Evolutionary conservation across 1,140 invertebrate species (phyloP).

Genomic region (Aphelenchoides fujianensis): DNA sequence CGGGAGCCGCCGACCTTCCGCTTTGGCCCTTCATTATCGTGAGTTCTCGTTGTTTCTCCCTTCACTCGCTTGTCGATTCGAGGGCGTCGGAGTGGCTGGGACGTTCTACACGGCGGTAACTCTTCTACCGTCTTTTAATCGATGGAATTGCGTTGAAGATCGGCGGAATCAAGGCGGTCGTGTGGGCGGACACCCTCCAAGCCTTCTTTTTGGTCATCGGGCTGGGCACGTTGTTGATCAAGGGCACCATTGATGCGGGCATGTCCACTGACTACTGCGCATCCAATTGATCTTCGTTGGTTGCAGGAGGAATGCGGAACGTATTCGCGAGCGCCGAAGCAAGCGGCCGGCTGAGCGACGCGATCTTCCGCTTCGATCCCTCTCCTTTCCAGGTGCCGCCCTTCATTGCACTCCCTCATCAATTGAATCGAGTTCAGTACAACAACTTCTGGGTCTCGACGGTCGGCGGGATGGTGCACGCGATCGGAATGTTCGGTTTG

Average conservation of each 20-base stretch:
- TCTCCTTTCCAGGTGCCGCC: conserved; percentile 43
- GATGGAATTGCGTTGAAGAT: conserved; percentile 17
- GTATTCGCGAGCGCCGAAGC: conserved; percentile 27
- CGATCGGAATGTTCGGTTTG: conserved; percentile 50
- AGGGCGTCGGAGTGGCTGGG: not conserved
- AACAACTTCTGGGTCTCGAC: conserved; percentile 42
- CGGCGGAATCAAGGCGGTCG: conserved; percentile 55
- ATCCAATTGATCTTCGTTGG: not conserved
- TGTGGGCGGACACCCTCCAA: conserved; percentile 52
- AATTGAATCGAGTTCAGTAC: conserved; percentile 40
- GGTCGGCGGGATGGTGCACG: conserved; percentile 46
- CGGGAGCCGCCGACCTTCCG: conserved; percentile 39
- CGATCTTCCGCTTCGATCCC: conserved; percentile 37
- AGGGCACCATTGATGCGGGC: conserved; percentile 51
- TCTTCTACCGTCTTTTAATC: not conserved
- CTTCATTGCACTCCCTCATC: not conserved
- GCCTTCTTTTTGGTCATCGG: conserved; percentile 40
- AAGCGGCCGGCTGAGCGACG: conserved; percentile 43
- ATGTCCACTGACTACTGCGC: not conserved
- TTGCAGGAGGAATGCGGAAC: conserved; percentile 40
- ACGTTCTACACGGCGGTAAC: conserved; percentile 11
- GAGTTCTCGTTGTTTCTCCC: too few relatives aligned
- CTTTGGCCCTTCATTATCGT: conserved; percentile 50
- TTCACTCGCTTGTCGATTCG: not conserved
- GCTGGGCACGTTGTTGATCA: conserved; percentile 38